Conservation (phyloP, 2,113 vertebrate genomes). For the Saguinus imperator region DNA sequence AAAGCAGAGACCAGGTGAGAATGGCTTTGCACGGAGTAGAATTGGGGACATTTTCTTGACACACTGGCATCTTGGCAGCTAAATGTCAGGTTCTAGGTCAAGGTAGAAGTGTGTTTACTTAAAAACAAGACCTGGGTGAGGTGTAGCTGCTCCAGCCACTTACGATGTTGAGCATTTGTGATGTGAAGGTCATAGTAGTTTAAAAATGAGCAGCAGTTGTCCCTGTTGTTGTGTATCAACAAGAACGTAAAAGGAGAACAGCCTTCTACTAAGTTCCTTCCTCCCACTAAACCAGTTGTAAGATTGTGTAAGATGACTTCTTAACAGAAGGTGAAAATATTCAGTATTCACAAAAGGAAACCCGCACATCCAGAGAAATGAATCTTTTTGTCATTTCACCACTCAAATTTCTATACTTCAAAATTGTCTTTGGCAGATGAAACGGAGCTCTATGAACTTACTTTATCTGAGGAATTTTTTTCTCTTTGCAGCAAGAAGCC, state of each 20-base stretch:
- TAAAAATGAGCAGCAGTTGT: not conserved
- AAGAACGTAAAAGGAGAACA: constrained; percentile 18
- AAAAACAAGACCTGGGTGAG: not conserved
- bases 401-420: not conserved
- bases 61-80: not conserved
- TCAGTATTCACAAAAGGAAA: not conserved
- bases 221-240: not conserved
- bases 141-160: not conserved
- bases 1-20: not conserved
- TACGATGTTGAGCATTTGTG: not conserved
- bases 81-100: not conserved
- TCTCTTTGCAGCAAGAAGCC: constrained; percentile 89
- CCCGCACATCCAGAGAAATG: not conserved
- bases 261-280: not conserved
- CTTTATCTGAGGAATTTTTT: constrained; percentile 60
- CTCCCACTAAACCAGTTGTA: constrained; percentile 8
- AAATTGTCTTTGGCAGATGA: constrained; percentile 30
- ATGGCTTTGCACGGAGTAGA: not conserved
- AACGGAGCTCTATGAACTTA: not conserved
- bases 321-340: not conserved
- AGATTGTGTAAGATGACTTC: not conserved
- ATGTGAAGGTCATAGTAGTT: not conserved
- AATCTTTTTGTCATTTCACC: constrained; percentile 21
- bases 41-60: not conserved
- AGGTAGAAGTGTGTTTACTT: not conserved